Evolutionary conservation across 2,797 vertebrate genomes (phyloP).

Genomic region (Gastrophryne carolinensis): DNA sequence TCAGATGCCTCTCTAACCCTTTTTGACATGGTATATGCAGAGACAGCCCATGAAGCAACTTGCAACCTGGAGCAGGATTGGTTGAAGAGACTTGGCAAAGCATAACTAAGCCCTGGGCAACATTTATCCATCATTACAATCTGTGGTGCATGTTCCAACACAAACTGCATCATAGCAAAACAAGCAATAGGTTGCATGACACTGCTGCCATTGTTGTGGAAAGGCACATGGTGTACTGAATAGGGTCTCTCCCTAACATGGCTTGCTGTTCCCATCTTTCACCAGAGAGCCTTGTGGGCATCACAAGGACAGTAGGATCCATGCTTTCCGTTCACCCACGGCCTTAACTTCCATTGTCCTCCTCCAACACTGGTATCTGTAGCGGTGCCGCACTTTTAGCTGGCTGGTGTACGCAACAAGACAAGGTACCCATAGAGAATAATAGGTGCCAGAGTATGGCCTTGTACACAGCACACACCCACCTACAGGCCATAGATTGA

Average conservation of each 20-base stretch:
- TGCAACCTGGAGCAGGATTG: background rate
- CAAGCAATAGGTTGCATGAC: background rate
- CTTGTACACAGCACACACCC: no score
- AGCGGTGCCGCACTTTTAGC: no score
- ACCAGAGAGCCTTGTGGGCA: no score
- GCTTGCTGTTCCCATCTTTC: no score
- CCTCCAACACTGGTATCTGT: no score
- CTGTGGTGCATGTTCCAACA: constrained; percentile 18
- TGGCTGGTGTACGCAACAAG: no score
- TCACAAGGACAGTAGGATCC: no score
- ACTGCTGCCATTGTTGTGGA: background rate
- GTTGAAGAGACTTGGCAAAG: background rate
- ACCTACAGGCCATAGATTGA: no score
- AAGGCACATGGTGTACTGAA: constrained; percentile 12
- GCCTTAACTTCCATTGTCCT: no score
- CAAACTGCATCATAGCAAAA: background rate
- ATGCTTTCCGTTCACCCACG: no score
- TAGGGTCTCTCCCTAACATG: background rate
- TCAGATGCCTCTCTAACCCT: background rate
- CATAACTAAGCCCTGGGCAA: constrained; percentile 1
- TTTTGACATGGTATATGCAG: background rate
- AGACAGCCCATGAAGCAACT: background rate
- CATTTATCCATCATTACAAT: constrained; percentile 9
- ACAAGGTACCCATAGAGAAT: no score
- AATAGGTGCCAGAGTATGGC: no score